These are phyloP conservation scores for Willisornis vidua DNA, from an alignment of 2,113 vertebrate genomes.

Conservation along the genomic window DNA sequence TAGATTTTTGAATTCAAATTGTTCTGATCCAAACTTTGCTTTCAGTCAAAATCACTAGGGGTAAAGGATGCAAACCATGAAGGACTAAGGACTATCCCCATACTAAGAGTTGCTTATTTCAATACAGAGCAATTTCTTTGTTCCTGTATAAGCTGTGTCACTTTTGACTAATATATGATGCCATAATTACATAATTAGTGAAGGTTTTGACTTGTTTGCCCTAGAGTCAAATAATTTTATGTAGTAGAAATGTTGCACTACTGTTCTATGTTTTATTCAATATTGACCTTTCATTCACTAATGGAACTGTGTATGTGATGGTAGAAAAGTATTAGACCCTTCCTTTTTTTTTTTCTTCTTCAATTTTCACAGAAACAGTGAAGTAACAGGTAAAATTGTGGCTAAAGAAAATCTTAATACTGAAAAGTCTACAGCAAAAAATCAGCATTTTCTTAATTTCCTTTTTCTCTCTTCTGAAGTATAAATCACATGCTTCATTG, in stretches of 20 bases:
- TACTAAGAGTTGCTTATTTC: background rate
- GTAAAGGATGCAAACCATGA: background rate
- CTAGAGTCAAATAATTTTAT: background rate
- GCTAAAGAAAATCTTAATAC: background rate
- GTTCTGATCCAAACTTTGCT: background rate
- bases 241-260: background rate
- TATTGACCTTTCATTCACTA: background rate
- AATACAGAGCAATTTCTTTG: background rate
- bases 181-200: background rate
- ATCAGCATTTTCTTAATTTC: background rate
- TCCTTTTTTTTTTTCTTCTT: background rate
- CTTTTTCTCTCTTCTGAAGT: background rate
- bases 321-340: rapidly evolving
- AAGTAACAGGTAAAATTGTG: background rate
- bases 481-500: background rate
- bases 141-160: background rate
- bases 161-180: background rate
- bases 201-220: background rate
- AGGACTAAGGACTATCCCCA: background rate
- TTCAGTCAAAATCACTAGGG: background rate
- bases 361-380: background rate
- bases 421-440: background rate
- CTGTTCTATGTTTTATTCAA: background rate
- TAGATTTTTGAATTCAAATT: background rate
- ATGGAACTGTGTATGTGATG: background rate